Conservation (phyloP, 2,113 vertebrate species). For the Pelecanus crispus region DNA sequence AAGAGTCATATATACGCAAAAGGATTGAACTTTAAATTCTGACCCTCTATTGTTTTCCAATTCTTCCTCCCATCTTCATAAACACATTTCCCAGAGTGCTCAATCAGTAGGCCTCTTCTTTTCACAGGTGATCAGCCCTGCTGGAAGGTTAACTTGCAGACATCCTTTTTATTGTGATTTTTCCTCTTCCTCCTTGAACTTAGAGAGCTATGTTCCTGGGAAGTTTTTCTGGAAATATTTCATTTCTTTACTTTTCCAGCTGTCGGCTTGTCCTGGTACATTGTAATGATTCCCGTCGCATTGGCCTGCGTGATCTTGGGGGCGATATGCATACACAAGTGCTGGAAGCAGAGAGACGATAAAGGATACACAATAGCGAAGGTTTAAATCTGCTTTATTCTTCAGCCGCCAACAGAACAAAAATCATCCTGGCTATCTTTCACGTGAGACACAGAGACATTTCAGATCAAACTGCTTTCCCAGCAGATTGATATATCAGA, state of each 20-base stretch:
- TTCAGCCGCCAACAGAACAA: not conserved
- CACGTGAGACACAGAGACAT: not conserved
- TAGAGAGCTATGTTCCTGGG: not conserved
- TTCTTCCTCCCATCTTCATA: not conserved
- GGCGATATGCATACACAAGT: conserved; percentile 62
- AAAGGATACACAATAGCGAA: conserved; percentile 54
- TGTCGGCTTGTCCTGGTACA: conserved; percentile 63
- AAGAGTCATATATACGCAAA: not conserved
- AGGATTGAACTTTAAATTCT: not conserved
- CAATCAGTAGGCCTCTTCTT: not conserved
- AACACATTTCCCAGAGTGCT: not conserved
- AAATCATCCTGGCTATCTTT: not conserved
- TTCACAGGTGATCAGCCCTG: not conserved
- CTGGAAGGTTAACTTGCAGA: conserved; percentile 4
- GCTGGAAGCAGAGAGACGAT: conserved; percentile 38
- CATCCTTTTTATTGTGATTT: not conserved
- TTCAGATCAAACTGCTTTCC: not conserved
- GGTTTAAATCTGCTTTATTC: not conserved
- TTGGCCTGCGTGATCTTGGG: conserved; percentile 55
- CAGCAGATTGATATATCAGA: not conserved
- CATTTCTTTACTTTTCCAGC: conserved; percentile 66
- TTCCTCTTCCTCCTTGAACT: not conserved
- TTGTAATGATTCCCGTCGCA: conserved; percentile 39
- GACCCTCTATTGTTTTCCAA: not conserved
- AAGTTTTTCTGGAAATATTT: not conserved